These are phyloP conservation scores for Platycheirus albimanus DNA, from an alignment of 2,888 invertebrate species.

Conservation along the genomic window DNA sequence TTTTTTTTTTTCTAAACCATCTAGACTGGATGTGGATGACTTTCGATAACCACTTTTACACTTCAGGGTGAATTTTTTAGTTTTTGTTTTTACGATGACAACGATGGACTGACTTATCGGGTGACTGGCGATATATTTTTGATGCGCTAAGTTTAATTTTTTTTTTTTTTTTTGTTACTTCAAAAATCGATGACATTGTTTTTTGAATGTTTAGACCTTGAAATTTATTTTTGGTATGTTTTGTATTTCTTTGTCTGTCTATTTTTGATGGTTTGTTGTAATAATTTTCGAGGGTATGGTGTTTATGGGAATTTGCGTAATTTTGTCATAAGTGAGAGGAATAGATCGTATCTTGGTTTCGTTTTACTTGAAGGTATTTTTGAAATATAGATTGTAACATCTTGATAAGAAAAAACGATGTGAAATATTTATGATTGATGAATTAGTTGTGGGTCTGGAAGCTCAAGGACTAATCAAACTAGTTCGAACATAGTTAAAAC, in stretches of 20 bases:
- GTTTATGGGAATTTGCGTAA: neutral
- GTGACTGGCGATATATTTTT: neutral
- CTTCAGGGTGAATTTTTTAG: neutral
- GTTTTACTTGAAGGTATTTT: too few relatives aligned
- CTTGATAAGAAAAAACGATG: too few relatives aligned
- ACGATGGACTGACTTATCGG: neutral
- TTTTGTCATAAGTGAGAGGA: neutral
- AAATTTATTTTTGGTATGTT: conserved; percentile 60
- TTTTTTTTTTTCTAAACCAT: neutral
- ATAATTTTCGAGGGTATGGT: neutral
- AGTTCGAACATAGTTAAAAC: too few relatives aligned
- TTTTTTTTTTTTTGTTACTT: conserved; percentile 45
- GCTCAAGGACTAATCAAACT: too few relatives aligned
- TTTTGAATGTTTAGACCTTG: conserved; percentile 66
- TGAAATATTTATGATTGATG: too few relatives aligned
- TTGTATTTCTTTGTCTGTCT: conserved; percentile 22
- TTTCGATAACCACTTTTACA: conserved; percentile 11
- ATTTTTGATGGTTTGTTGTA: conserved; percentile 1
- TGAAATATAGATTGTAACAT: neutral
- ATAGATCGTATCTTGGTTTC: too few relatives aligned
- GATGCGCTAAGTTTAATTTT: conserved; percentile 23
- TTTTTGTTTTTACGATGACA: neutral
- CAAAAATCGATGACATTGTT: conserved; percentile 71
- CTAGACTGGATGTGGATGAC: neutral
- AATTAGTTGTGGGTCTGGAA: too few relatives aligned